Evolutionary conservation across 2,888 invertebrate genomes (phyloP).

Genomic region (Ecdyonurus torrentis): DNA sequence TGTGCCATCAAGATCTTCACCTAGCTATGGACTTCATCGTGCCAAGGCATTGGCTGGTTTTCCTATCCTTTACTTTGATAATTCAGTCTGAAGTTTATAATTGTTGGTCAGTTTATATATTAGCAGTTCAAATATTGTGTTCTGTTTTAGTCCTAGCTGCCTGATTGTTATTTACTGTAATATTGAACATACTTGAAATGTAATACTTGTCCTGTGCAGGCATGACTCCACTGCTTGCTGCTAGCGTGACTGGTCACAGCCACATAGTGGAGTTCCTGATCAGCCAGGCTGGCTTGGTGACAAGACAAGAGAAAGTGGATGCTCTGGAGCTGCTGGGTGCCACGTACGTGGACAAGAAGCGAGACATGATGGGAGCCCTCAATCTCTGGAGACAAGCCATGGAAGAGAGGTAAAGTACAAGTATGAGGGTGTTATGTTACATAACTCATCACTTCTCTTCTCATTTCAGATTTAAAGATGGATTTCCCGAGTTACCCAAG

Average conservation of each 20-base stretch:
- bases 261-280: slow-evolving; percentile 88
- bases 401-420: slow-evolving; percentile 49
- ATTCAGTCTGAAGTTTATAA: too few species aligned
- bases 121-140: too few species aligned
- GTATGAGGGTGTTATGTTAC: neutral
- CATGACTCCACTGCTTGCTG: slow-evolving; percentile 89
- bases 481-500: slow-evolving; percentile 54
- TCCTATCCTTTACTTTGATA: too few species aligned
- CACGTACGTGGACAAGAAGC: slow-evolving; percentile 89
- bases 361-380: slow-evolving; percentile 83
- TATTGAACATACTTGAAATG: slow-evolving; percentile 3
- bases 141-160: too few species aligned
- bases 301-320: slow-evolving; percentile 65
- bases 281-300: slow-evolving; percentile 48
- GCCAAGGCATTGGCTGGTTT: too few species aligned
- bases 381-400: slow-evolving; percentile 83
- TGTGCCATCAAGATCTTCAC: too few species aligned
- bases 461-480: slow-evolving; percentile 35
- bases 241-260: slow-evolving; percentile 81
- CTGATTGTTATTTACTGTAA: too few species aligned
- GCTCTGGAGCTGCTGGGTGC: slow-evolving; percentile 85
- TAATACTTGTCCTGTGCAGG: slow-evolving; percentile 34
- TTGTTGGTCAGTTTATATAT: too few species aligned
- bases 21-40: too few species aligned
- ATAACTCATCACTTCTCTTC: slow-evolving; percentile 2